Base-by-base conservation (phyloP, 1,140 invertebrate genomes). In the Phortica variegata region DNA sequence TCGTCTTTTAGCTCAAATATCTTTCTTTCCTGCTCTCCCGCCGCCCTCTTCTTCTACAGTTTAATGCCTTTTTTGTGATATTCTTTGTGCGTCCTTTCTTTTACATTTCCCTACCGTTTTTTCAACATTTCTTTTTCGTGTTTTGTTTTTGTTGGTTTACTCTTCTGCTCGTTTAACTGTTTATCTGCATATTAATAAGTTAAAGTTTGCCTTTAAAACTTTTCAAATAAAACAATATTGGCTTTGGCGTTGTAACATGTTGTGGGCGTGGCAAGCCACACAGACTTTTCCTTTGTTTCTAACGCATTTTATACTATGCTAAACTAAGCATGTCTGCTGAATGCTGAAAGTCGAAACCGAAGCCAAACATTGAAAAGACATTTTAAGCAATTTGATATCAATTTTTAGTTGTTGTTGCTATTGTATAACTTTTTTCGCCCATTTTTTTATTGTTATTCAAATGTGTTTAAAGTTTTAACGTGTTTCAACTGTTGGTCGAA, bases 161-260 rank as follows among this genome's bases (percentile, higher is more conserved):
- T n/a, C n/a, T n/a, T n/a, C n/a, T n/a, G 49, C 21, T 51, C 36
- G 43, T 51, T 46, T 43, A 54, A 51, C 54, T 52, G 41, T 49
- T 56, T 56, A 56, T 53, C 54, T 56, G 50, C 54, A 56, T 56
- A 56, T 56, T 56, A 56, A 56, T 56, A 41, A 52, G 54, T 56
- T 52, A 39, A 52, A 40, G 39, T 52, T 52, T 43, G 41, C 17
- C 33, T 19, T 20, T 52, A 43, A 29, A 45, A 51, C 49, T 49
- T 49, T 56, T 45, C 34, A 41, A 48, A 48, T 38, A 21, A 36
- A n/a, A n/a, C n/a, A n/a, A n/a, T n/a, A n/a, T n/a, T n/a, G n/a
- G n/a, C n/a, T n/a, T 49, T 65, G 57, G 48, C 61, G 26, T n/a
- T 16, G 12, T 10, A 65, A 65, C 61, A 65, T 38, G 47, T 47